Percentiles rank a stretch among this genome's conserved stretches.
These are phyloP conservation scores for Chaetophractus vellerosus DNA, from an alignment of 2,797 vertebrate genomes.

Conservation along the genomic window DNA sequence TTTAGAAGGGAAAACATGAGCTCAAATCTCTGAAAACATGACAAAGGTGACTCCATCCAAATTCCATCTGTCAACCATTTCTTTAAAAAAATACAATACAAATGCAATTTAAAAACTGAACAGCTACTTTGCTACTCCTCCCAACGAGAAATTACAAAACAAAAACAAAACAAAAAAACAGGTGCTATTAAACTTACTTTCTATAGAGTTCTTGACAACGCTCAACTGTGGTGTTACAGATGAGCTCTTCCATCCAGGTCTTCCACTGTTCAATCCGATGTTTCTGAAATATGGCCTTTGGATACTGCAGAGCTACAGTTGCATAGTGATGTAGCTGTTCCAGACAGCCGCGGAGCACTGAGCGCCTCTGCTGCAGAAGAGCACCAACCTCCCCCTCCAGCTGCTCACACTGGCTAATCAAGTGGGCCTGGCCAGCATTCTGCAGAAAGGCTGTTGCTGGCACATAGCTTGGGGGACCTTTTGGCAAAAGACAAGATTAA, in stretches of 20 bases:
- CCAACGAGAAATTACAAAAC: neutral
- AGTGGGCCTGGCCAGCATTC: conserved; percentile 97
- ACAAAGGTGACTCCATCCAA: conserved; percentile 13
- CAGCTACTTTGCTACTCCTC: neutral
- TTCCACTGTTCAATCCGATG: conserved; percentile 98
- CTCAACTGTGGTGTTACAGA: conserved; percentile 95
- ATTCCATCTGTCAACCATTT: neutral
- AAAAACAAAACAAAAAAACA: neutral
- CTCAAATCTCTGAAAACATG: neutral
- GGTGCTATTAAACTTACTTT: conserved; percentile 92
- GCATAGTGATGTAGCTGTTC: conserved; percentile 99
- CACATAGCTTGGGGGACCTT: conserved; percentile 98
- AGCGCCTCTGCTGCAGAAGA: conserved; percentile 96
- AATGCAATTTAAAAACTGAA: neutral
- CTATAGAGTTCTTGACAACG: conserved; percentile 95
- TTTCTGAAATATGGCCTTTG: conserved; percentile 94
- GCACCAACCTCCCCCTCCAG: conserved; percentile 96
- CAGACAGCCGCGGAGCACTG: conserved; percentile 94
- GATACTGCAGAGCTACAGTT: conserved; percentile 97
- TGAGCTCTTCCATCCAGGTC: conserved; percentile 97
- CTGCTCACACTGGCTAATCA: conserved; percentile 98
- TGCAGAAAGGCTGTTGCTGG: conserved; percentile 98
- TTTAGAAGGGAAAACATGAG: conserved; percentile 26
- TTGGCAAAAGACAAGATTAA: conserved; percentile 63
- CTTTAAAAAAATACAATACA: neutral